A percentile compares a stretch with the other conserved stretches of the same genome.
phyloP scores from a whole-genome alignment of 92 coral and sea anemone species.

The Chrysogorgia sp. region DNA sequence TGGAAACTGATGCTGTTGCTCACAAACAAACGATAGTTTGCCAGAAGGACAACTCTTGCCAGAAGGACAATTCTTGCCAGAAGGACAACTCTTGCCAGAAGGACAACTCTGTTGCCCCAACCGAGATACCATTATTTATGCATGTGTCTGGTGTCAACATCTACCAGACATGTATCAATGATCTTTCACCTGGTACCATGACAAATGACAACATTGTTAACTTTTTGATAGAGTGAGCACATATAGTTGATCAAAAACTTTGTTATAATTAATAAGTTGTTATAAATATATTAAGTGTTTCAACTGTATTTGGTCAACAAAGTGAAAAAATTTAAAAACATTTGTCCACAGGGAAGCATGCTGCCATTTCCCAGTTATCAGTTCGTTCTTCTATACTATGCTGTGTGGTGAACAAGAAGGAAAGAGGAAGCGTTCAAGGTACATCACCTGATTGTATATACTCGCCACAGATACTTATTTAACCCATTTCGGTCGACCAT shows the following conservation, averaged over 20 bases:
- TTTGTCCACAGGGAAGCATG: not conserved
- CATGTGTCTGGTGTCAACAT: not conserved
- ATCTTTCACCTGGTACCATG: not conserved
- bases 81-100: too few species aligned
- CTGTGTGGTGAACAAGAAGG: conserved; percentile 17
- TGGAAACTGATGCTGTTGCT: too few species aligned
- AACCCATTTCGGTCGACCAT: not conserved
- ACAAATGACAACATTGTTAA: conserved; percentile 5
- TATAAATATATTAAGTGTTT: not conserved
- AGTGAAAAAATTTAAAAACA: not conserved
- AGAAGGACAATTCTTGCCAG: too few species aligned
- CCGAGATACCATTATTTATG: too few species aligned
- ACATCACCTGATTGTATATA: not conserved
- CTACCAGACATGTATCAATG: conserved; percentile 2
- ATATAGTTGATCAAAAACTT: not conserved
- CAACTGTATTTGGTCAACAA: too few species aligned
- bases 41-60: too few species aligned
- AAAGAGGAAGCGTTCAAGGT: not conserved
- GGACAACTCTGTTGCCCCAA: too few species aligned
- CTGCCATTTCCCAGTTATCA: not conserved
- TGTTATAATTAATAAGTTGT: not conserved
- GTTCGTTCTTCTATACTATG: not conserved
- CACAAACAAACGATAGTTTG: too few species aligned
- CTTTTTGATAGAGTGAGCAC: not conserved
- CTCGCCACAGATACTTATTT: not conserved